Evolutionary conservation across 2,888 invertebrate genomes (phyloP), one percentile per base, ranked within the genome.

Genomic region (Eristalis arbustorum): DNA sequence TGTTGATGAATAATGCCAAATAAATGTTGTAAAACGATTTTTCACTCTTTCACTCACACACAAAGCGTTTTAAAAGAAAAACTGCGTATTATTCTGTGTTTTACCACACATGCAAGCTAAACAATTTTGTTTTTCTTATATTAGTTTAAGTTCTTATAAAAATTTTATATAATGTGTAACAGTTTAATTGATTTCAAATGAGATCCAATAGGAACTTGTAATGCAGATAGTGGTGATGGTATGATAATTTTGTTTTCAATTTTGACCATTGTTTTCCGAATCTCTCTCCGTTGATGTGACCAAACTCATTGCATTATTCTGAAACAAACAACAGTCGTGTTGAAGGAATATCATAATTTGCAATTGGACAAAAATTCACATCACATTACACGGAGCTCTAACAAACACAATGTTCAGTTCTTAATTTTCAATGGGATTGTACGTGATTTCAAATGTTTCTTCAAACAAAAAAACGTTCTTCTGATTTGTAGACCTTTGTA

Each of bases 1-100:
- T 72, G 57, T 78, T 78, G 37, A 84, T 85, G 25, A 80, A 72
- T 40, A 67, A 59, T 74, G 22, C 42, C 14, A 77, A 77, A 34
- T 37, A 67, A 62, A 59, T 56, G 22, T 73, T 72, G 22, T 63
- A 67, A 59, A 71, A 2, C 34, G 57, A 63, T 18, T 25, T 62
- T 18, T 62, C 56, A 68, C 68, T 75, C 77, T 49, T 59, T 49
- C 28, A 64, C 81, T 62, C 49, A 85, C 89, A 90, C 34, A 74
- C 63, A 67, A 42, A 67, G 31, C 63, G 63, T 37, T 67, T 73
- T 34, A 49, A 25, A 49, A 64, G 23, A 34, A 72, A 63, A 34
- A 67, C 59, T 59, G n/a, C 25, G 42, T 8, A 61, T 68, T 57
- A 59, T 34, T 74, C 66, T 73, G 59, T 71, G 61, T 79, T 88